phyloP scores from a whole-genome alignment of 1,140 invertebrate genomes.

The Zaprionus nigranus region DNA sequence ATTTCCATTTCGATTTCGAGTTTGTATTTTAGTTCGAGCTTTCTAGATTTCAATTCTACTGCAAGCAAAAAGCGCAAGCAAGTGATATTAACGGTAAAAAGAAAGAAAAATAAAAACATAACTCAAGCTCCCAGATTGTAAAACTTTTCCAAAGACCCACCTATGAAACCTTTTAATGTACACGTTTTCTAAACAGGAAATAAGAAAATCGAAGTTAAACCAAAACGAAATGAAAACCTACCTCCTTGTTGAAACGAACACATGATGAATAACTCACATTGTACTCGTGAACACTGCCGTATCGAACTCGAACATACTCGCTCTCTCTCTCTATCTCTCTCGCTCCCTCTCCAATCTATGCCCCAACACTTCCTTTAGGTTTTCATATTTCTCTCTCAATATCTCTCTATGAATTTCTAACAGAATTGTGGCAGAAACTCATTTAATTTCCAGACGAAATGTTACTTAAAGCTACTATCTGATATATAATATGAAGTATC shows the following conservation, averaged over 20 bases:
- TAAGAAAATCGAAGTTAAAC: constrained; percentile 31
- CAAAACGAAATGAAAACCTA: constrained; percentile 57
- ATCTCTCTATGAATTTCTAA: constrained; percentile 64
- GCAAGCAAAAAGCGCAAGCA: constrained; percentile 61
- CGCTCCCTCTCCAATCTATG: constrained; percentile 5
- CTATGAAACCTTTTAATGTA: constrained; percentile 74
- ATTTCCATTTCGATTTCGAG: constrained; percentile 28
- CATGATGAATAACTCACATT: constrained; percentile 44
- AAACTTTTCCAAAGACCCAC: constrained; percentile 72
- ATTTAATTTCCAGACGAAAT: constrained; percentile 46
- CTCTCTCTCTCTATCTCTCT: constrained; percentile 21
- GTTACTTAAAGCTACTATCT: constrained; percentile 35
- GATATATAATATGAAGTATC: neutral
- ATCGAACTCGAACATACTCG: constrained; percentile 65
- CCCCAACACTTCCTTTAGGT: constrained; percentile 2
- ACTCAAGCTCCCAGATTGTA: constrained; percentile 55
- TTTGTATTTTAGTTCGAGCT: constrained; percentile 46
- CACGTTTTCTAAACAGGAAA: constrained; percentile 67
- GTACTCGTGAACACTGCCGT: constrained; percentile 70
- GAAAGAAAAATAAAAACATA: constrained; percentile 46
- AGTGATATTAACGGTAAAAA: constrained; percentile 75
- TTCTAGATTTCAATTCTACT: constrained; percentile 58
- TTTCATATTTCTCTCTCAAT: constrained; percentile 25
- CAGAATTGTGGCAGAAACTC: constrained; percentile 68
- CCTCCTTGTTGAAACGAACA: constrained; percentile 67